Conservation (phyloP, 2,797 vertebrate genomes). For the Tamandua tetradactyla region DNA sequence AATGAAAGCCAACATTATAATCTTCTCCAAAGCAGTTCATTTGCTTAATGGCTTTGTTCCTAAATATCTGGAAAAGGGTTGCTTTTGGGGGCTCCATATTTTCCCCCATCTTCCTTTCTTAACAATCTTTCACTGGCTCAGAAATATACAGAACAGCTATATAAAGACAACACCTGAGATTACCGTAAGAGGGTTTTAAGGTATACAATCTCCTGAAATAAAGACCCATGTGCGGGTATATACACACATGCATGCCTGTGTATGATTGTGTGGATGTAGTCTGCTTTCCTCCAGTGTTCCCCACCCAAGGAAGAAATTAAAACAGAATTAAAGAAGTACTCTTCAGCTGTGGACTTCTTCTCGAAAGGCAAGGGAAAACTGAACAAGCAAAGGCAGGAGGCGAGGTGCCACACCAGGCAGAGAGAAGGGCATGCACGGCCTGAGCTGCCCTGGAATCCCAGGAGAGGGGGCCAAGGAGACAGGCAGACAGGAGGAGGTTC, state of each 20-base stretch:
- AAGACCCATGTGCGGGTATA: not conserved
- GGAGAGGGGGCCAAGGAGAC: accelerated
- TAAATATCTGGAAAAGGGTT: not conserved
- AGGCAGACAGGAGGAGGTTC: accelerated
- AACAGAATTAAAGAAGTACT: not conserved
- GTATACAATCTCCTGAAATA: not conserved
- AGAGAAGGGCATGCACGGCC: no score
- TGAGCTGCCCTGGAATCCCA: no score
- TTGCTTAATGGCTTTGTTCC: conserved; percentile 9
- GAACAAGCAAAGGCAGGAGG: not conserved
- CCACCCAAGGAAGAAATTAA: not conserved
- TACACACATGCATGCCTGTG: not conserved
- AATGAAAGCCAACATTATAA: conserved; percentile 25
- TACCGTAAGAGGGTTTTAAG: not conserved
- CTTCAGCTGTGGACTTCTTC: not conserved
- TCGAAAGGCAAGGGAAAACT: not conserved
- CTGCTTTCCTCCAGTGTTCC: not conserved
- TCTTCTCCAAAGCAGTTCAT: conserved; percentile 17
- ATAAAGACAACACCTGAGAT: not conserved
- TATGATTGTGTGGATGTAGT: not conserved
- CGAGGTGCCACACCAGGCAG: not conserved
- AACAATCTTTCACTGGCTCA: not conserved
- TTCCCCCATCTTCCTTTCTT: not conserved
- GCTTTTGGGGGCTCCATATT: not conserved
- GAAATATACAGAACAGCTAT: not conserved